Evolutionary conservation across 2,888 invertebrate species (phyloP), one percentile per base, ranked within the genome.

Genomic region (Torymus tubicola): DNA sequence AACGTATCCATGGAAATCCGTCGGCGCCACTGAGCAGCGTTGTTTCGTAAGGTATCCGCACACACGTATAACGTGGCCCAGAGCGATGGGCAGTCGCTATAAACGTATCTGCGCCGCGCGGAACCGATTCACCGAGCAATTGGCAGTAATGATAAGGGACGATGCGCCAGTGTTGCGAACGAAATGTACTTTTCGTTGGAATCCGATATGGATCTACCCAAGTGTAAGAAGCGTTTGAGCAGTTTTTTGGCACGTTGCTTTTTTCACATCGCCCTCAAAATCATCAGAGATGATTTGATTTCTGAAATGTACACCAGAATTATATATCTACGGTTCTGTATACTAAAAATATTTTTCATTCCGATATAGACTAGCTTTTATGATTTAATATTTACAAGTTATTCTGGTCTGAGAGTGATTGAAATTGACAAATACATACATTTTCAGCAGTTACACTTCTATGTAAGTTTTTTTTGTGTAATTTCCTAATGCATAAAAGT

Each of bases 91-190:
- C 18, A 70, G 21, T 21, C 21, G 21, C 21, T 60, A 58, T 42
- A 61, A 71, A 71, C 16, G 63, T 57, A 50, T 73, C 42, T 61
- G 68, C n/a, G 50, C 16, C 42, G 57, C 50, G 83, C 82, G 84
- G 85, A 85, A 86, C 85, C 84, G 84, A 84, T 86, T 85, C 80
- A 18, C 76, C 80, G 73, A 80, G 73, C 86, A 83, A 87, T 86
- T 85, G 84, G 82, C 80, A 58, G 81, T 86, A 86, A 87, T 87
- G 84, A 85, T 84, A 85, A 86, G 83, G 83, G 76, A 72, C 82
- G 81, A 81, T 67, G 81, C 67, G 53, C 55, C 67, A 55, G 57
- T 8, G 16, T 2, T 24, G 57, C 53, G 70, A 72, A 55, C 42
- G 24, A 18, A 31, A 16, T 8, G 52, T 11, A 13, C 10, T 24